Evolutionary conservation across 1,140 invertebrate species (phyloP).

Genomic region (Anoplophora glabripennis): DNA sequence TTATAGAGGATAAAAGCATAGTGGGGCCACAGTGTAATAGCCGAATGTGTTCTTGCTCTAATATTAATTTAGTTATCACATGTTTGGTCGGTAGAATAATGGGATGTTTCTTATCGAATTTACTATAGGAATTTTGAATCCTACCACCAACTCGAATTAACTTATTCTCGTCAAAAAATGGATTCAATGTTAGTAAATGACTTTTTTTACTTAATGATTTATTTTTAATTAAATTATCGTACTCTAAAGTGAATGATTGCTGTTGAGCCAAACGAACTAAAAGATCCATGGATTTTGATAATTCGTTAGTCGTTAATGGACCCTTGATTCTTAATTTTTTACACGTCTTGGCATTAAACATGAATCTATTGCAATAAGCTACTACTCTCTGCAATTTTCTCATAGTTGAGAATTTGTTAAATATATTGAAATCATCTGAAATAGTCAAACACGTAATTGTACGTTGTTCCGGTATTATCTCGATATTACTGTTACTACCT

Average conservation of each 20-base stretch:
- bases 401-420: conserved; percentile 3
- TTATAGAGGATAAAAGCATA: conserved; percentile 14
- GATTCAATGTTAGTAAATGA: conserved; percentile 22
- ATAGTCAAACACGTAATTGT: no score
- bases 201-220: conserved; percentile 3
- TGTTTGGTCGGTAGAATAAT: conserved; percentile 25
- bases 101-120: conserved; percentile 24
- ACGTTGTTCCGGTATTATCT: no score
- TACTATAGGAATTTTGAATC: conserved; percentile 27
- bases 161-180: conserved; percentile 30
- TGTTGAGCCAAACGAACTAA: conserved; percentile 13
- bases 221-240: conserved; percentile 15
- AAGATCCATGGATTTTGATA: conserved; percentile 2
- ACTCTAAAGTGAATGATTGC: conserved; percentile 8
- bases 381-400: neutral
- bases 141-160: conserved; percentile 39
- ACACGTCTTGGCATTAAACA: neutral
- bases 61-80: conserved; percentile 22
- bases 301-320: conserved; percentile 2
- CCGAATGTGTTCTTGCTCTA: conserved; percentile 17
- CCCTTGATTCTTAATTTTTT: neutral
- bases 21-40: conserved; percentile 18
- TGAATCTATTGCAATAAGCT: neutral
- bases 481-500: no score
- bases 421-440: neutral